Evolutionary conservation across 2,888 invertebrate species (phyloP).

Genomic region (Smittia aterrima): DNA sequence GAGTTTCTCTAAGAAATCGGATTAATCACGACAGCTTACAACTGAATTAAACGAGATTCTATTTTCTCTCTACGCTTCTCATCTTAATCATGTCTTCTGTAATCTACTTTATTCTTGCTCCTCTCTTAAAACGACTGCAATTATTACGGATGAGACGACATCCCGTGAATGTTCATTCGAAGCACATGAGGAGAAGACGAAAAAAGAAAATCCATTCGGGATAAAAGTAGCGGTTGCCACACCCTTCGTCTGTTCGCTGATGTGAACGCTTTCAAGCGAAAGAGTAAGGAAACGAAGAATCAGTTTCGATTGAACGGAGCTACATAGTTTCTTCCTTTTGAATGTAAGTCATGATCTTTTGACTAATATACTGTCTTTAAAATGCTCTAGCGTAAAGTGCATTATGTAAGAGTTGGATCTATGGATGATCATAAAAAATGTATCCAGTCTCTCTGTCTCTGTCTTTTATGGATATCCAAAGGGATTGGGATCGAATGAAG

Average conservation of each 20-base stretch:
- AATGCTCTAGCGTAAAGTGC: slow-evolving; percentile 18
- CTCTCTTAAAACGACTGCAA: slow-evolving; percentile 25
- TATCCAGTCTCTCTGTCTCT: neutral
- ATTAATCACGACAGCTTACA: slow-evolving; percentile 33
- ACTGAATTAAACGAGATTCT: slow-evolving; percentile 18
- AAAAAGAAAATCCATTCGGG: slow-evolving; percentile 5
- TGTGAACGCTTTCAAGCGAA: neutral
- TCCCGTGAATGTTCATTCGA: slow-evolving; percentile 15
- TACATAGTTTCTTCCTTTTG: slow-evolving; percentile 1
- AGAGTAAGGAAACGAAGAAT: neutral
- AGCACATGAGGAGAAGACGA: neutral
- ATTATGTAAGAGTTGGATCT: neutral
- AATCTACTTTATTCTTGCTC: slow-evolving; percentile 1
- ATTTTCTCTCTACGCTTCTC: neutral
- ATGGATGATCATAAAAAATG: slow-evolving; percentile 8
- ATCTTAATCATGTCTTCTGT: slow-evolving; percentile 21
- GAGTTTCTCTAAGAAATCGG: neutral
- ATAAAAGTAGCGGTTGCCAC: slow-evolving; percentile 28
- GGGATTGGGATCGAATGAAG: neutral
- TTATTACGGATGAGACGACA: slow-evolving; percentile 29
- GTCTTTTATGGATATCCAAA: too few species aligned
- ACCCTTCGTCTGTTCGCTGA: slow-evolving; percentile 24
- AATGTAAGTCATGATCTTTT: slow-evolving; percentile 36
- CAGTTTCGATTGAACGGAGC: neutral
- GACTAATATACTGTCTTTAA: slow-evolving; percentile 28